Conservation (phyloP, 1,140 invertebrate species). For the Hylaeus anthracinus region DNA sequence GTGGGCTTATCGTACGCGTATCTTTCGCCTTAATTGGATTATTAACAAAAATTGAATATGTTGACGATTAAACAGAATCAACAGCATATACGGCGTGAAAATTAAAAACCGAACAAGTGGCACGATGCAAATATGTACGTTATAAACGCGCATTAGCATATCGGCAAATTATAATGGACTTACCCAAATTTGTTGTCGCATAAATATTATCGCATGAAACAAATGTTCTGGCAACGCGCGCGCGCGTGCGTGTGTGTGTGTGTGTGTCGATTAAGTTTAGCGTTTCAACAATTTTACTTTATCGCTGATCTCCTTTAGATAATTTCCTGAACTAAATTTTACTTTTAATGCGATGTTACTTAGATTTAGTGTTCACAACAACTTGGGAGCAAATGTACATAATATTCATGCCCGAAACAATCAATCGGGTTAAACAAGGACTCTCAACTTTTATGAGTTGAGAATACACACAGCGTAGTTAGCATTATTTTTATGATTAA, state of each 20-base stretch:
- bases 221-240: constrained; percentile 27
- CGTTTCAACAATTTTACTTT: constrained; percentile 28
- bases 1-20: constrained; percentile 28
- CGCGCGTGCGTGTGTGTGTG: no score
- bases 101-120: neutral
- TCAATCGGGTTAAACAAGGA: constrained; percentile 9
- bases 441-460: constrained; percentile 37
- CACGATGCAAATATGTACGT: neutral
- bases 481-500: constrained; percentile 12
- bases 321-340: constrained; percentile 30
- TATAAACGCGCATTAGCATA: neutral
- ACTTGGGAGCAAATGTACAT: constrained; percentile 36
- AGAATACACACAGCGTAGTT: constrained; percentile 25
- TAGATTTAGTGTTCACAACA: constrained; percentile 47
- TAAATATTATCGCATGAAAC: neutral
- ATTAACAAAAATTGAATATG: constrained; percentile 5
- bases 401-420: constrained; percentile 22
- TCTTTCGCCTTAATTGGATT: constrained; percentile 11
- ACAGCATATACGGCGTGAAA: neutral
- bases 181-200: neutral
- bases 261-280: constrained; percentile 31
- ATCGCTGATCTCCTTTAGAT: constrained; percentile 13
- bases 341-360: constrained; percentile 23
- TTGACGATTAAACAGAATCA: neutral
- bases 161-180: constrained; percentile 3